phyloP scores from a whole-genome alignment of 2,888 invertebrate genomes.

The Tenthredo notha region DNA sequence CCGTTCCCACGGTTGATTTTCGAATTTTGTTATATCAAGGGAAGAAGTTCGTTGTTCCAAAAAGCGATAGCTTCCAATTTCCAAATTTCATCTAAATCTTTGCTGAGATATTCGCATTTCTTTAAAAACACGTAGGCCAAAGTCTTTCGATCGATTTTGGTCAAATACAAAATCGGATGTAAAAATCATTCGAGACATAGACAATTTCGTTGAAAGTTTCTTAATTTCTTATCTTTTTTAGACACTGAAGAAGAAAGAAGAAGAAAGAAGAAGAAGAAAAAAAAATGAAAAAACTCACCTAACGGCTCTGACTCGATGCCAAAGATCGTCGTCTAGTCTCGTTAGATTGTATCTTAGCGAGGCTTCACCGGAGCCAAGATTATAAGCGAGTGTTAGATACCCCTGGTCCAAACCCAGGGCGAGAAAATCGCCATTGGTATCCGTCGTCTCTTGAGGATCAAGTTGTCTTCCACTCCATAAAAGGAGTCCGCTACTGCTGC shows the following conservation, averaged over 20 bases:
- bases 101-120: too few relatives aligned
- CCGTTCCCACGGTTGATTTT: too few relatives aligned
- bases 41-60: too few relatives aligned
- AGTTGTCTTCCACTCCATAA: constrained; percentile 90
- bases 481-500: constrained; percentile 86
- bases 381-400: constrained; percentile 88
- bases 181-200: too few relatives aligned
- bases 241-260: background rate
- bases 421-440: constrained; percentile 87
- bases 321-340: constrained; percentile 93
- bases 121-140: too few relatives aligned
- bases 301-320: constrained; percentile 89
- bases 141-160: too few relatives aligned
- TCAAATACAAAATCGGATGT: too few relatives aligned
- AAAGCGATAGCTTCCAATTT: too few relatives aligned
- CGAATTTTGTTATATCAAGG: too few relatives aligned
- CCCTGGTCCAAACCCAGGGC: constrained; percentile 92
- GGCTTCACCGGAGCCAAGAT: constrained; percentile 93
- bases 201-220: too few relatives aligned
- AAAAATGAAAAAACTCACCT: constrained; percentile 80
- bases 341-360: constrained; percentile 91
- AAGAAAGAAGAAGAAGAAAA: constrained; percentile 26
- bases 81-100: too few relatives aligned
- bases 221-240: too few relatives aligned
- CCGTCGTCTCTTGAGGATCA: constrained; percentile 77